These are phyloP conservation scores for Hyles lineata DNA, from an alignment of 2,888 invertebrate species.

Conservation along the genomic window DNA sequence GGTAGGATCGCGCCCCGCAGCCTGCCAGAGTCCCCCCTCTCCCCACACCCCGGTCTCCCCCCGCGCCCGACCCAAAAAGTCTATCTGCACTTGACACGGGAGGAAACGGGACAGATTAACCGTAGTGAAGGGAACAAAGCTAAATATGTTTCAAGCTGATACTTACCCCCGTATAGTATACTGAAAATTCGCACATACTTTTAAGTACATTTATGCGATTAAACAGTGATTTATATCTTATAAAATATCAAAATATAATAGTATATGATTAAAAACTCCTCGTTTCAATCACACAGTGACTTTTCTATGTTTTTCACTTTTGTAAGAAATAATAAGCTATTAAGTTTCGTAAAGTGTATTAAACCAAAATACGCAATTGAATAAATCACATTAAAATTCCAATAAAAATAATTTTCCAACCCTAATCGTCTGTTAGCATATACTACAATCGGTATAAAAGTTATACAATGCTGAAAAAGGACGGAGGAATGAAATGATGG, in stretches of 20 bases:
- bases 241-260: not conserved
- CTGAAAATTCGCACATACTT: conserved; percentile 33
- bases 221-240: not conserved
- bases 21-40: conserved; percentile 53
- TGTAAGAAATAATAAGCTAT: not conserved
- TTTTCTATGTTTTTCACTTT: not conserved
- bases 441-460: conserved; percentile 62
- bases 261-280: not conserved
- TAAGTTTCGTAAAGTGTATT: not conserved
- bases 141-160: conserved; percentile 84
- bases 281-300: not conserved
- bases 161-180: conserved; percentile 69
- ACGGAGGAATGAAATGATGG: conserved; percentile 80
- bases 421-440: conserved; percentile 37
- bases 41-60: conserved; percentile 43
- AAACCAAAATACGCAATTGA: not conserved
- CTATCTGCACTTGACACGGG: conserved; percentile 84
- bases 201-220: not conserved
- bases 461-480: conserved; percentile 80
- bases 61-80: conserved; percentile 79
- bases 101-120: conserved; percentile 85
- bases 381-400: not conserved
- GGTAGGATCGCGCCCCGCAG: conserved; percentile 53
- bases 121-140: conserved; percentile 84
- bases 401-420: conserved; percentile 34